phyloP scores from a whole-genome alignment of 2,888 invertebrate genomes.

The Octodonta nipae region DNA sequence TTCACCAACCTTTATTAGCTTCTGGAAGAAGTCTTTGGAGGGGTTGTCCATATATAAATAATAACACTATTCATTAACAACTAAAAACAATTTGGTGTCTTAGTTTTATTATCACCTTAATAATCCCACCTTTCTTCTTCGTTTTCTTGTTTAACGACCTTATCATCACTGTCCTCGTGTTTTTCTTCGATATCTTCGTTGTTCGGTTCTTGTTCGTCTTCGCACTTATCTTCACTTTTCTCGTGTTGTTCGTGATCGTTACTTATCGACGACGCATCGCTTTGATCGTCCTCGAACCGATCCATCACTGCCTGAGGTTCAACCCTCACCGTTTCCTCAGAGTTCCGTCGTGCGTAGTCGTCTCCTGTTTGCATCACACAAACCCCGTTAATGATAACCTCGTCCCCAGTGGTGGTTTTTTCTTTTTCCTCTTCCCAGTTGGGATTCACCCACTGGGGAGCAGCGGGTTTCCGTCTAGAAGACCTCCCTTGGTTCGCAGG shows the following conservation, averaged over 20 bases:
- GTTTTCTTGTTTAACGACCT: constrained; percentile 45
- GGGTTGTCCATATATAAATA: too few species aligned
- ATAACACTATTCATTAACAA: constrained; percentile 15
- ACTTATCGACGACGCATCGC: constrained; percentile 37
- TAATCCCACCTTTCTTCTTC: constrained; percentile 54
- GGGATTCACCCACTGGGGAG: constrained; percentile 95
- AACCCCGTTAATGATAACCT: constrained; percentile 85
- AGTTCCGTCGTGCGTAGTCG: constrained; percentile 46
- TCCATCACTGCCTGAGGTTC: constrained; percentile 64
- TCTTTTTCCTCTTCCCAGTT: constrained; percentile 67
- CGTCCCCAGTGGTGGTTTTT: constrained; percentile 49
- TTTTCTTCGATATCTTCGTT: constrained; percentile 23
- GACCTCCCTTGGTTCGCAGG: constrained; percentile 36
- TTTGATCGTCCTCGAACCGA: constrained; percentile 42
- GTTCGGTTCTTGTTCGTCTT: constrained; percentile 22
- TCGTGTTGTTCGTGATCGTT: constrained; percentile 20
- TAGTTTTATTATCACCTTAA: constrained; percentile 23
- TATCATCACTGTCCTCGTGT: constrained; percentile 27
- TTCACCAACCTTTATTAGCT: constrained; percentile 10
- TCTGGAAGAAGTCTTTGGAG: constrained; percentile 10
- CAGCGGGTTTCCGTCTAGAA: constrained; percentile 81
- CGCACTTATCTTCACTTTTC: constrained; percentile 21
- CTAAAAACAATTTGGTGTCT: constrained; percentile 13
- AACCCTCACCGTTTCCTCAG: constrained; percentile 58
- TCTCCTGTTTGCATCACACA: constrained; percentile 82